Percentiles rank a stretch among this genome's conserved stretches.
Evolutionary conservation across 2,797 vertebrate genomes (phyloP).

Genomic region (Sebastes aleutianus): DNA sequence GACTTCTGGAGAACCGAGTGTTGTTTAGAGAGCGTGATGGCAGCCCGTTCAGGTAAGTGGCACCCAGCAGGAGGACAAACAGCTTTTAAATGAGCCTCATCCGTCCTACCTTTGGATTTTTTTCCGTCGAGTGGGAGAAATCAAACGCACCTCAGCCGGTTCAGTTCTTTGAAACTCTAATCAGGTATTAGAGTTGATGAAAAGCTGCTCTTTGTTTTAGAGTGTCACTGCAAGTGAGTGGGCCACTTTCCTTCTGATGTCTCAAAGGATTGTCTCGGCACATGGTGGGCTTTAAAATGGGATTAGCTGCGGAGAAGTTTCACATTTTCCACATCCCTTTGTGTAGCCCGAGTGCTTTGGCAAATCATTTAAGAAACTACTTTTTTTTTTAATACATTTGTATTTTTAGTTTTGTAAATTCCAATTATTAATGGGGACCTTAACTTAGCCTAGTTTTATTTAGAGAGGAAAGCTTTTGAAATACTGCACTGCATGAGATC

Average conservation of each 20-base stretch:
- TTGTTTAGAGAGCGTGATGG: neutral
- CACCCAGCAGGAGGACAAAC: neutral
- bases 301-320: neutral
- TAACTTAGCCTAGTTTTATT: neutral
- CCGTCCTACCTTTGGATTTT: neutral
- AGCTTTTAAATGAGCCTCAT: slow-evolving; percentile 3
- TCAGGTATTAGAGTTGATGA: neutral
- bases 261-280: neutral
- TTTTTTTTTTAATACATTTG: neutral
- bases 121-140: neutral
- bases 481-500: neutral
- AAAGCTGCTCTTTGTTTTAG: slow-evolving; percentile 5
- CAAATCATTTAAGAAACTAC: neutral
- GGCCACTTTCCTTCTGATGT: slow-evolving; percentile 1
- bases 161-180: neutral
- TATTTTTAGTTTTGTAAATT: neutral
- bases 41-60: slow-evolving; percentile 48
- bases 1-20: neutral
- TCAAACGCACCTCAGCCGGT: neutral
- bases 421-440: neutral
- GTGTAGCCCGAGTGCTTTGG: neutral
- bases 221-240: neutral
- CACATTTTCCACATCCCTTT: neutral
- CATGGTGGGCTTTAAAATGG: neutral
- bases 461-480: neutral